phyloP scores from a whole-genome alignment of 2,888 invertebrate genomes.

The Synanthedon tipuliformis region DNA sequence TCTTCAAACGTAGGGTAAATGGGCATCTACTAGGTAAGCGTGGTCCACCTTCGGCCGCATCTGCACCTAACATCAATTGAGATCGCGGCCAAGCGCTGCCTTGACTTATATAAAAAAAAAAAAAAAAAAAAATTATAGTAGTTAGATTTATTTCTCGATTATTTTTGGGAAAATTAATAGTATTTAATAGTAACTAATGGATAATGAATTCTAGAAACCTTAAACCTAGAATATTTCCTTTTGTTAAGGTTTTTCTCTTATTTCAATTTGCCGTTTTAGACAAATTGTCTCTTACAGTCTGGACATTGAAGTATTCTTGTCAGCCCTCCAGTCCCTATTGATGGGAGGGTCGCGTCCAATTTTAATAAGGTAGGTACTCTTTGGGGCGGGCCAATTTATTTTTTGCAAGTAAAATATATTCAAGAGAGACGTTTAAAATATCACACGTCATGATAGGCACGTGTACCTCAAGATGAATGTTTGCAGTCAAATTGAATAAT shows the following conservation, averaged over 20 bases:
- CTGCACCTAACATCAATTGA: too few relatives aligned
- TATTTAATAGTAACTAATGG: too few relatives aligned
- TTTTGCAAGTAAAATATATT: slow-evolving; percentile 1
- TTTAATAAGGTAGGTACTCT: slow-evolving; percentile 5
- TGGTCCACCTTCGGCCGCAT: too few relatives aligned
- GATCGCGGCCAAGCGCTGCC: too few relatives aligned
- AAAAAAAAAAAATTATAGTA: too few relatives aligned
- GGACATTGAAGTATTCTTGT: slow-evolving; percentile 3
- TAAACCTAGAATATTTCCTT: neutral
- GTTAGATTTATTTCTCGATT: too few relatives aligned
- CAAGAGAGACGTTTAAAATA: neutral
- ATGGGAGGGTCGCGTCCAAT: slow-evolving; percentile 2
- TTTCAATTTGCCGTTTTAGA: neutral
- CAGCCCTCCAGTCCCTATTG: slow-evolving; percentile 1
- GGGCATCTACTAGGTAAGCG: too few relatives aligned
- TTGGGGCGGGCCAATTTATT: neutral
- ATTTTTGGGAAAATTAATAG: too few relatives aligned
- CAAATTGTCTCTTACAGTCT: neutral
- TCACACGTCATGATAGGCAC: slow-evolving; percentile 3
- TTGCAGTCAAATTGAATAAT: neutral
- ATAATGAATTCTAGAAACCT: too few relatives aligned
- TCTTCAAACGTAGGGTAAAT: too few relatives aligned
- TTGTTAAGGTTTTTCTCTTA: neutral
- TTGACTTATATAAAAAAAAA: too few relatives aligned
- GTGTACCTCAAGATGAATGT: neutral